Base-by-base conservation (phyloP, 2,797 vertebrate species). In the Ceyx erithaca region DNA sequence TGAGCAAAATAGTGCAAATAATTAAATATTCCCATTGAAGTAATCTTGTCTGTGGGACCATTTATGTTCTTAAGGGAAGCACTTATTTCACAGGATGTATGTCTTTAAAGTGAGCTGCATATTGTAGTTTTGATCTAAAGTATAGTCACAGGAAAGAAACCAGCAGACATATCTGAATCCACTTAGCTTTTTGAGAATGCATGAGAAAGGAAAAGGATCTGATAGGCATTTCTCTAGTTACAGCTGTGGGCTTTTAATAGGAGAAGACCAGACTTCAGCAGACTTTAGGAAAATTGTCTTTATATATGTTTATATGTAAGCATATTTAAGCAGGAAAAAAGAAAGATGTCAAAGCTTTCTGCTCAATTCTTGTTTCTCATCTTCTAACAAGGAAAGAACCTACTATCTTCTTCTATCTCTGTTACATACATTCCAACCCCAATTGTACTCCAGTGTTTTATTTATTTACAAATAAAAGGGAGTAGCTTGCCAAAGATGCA, bases 401-500 rank as follows among this genome's bases (percentile, higher is more conserved):
- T 68, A 62, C 30, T 30, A 58, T 48, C 19, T 68, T n/a, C 70
- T 68, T 54, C 30, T 46, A 64, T 25, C 11, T 55, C 14, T 9
- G 13, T 7, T 19, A 51, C 59, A 75, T 54, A 79, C 76, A 91
- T 96, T 81, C 31, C 15, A 76, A 30, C 15, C 31, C 19, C n/a
- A 67, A 11, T 2, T 57, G n/a, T 52, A 86, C 33, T 33, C 51
- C n/a, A 49, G n/a, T 45, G 10, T 54, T 92, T 92, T 80, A 81
- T 83, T 78, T 91, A 89, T 86, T 86, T 88, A 85, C 41, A 91
- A 80, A 79, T 70, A 68, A 77, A 92, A 81, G 26, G 22, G 11
- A 64, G 33, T 54, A 73, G 64, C 33, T 76, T 62, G 40, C 25
- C 57, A 63, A 87, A 89, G 80, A 92, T 51, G 48, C 37, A 87